Base-by-base conservation (phyloP, 2,888 invertebrate genomes). In the Pediacus dermestoides region DNA sequence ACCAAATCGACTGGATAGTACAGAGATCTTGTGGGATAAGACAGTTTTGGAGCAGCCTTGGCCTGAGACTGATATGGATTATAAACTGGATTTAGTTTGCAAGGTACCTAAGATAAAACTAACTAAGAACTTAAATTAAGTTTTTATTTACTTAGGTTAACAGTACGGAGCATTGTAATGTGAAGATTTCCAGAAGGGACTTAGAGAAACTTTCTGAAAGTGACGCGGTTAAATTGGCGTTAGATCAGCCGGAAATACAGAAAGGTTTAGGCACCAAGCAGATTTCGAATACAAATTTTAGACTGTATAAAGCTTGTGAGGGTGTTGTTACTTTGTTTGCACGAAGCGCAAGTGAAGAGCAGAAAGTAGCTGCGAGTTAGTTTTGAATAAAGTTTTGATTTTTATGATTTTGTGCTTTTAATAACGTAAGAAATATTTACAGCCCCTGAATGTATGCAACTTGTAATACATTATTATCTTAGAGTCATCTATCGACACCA, bases 21-120 rank as follows among this genome's bases (percentile, higher is more conserved):
- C 63, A 6, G 74, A 79, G 49, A 74, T 88, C 30, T 63, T 75
- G 30, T 86, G 87, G 82, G 70, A 82, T 34, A 72, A 78, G 60
- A 71, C 76, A 61, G 82, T 91, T 30, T 72, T 88, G 25, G 76
- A 84, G 37, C 89, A 92, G 68, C 71, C 64, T 27, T 88, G 90
- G 91, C 88, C 90, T 0, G 69, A 77, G 62, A 76, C 87, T 33
- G 86, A 91, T 68, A 67, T 72, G 44, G 66, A 80, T 49, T 88
- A 81, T 58, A 71, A 78, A 52, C 64, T 88, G 37, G 78, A 81
- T 53, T 71, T 87, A 30, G 70, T 73, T 31, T 77, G 82, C 52
- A 78, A 77, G 68, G 82, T 83, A 66, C n/a, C 33, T 4, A 35
- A 27, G 10, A 16, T 27, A 14, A 23, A 30, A 30, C 33, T 9